Base-by-base conservation (phyloP, 2,113 vertebrate species). In the Entelurus aequoreus region DNA sequence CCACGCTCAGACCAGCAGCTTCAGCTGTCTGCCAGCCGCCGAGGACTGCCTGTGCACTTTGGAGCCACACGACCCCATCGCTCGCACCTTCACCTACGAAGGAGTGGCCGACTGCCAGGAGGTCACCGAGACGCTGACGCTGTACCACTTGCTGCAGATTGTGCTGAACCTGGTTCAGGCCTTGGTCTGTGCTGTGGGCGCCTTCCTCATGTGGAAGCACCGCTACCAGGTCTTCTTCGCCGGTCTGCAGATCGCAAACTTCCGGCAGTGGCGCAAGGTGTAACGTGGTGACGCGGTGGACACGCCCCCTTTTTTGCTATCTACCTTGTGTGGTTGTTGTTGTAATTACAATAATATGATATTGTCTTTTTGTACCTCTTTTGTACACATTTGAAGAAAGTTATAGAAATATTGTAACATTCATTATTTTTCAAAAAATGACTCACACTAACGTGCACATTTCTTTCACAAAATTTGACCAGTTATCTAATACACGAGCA, bases 171-270 rank as follows among this genome's bases (percentile, higher is more conserved):
- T 94, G 83, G 62, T 72, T 8, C 86, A 94, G 4, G 92, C 93
- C 0, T 62, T 96, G 0, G 87, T 95, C 75, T 97, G 95, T 28
- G 86, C 94, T 19, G 5, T 71, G 0, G 92, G 86, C 0, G 93
- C 93, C 78, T 99, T 96, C 7, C 77, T 98, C 79, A 93, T 99
- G 94, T 99, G 96, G 97, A 98, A 95, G 72, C 91, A 96, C 75
- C 92, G 95, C 15, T 98, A 99, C 78, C 95, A 99, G 86, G 93
- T 97, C 63, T 98, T 99, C 75, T 98, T 94, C 0, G 91, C 90
- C 13, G 97, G 95, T 0, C 71, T 87, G 28, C 88, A 93, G 78
- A 88, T 91, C 7, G 76, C 87, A 28, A 83, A 85, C 0, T 71
- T 84, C n/a, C 76, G 84, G 62, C 86, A 85, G 11, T 89, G 88